These are phyloP conservation scores for Ibycter americanus DNA, from an alignment of 2,797 vertebrate genomes.

Conservation along the genomic window DNA sequence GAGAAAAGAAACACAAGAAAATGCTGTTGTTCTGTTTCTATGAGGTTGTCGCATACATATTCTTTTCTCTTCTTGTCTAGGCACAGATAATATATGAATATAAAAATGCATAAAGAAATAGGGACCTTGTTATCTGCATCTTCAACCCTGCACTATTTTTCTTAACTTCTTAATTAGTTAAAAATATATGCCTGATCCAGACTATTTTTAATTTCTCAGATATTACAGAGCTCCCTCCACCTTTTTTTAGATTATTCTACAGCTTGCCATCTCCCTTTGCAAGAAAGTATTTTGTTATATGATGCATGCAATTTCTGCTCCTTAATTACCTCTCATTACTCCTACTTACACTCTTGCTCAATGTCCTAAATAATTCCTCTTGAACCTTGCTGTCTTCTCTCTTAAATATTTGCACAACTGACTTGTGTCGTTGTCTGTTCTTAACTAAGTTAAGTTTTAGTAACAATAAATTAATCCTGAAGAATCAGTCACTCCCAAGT, in stretches of 20 bases:
- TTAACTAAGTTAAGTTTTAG: slow-evolving; percentile 15
- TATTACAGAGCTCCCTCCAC: background rate
- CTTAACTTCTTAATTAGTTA: background rate
- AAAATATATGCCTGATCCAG: background rate
- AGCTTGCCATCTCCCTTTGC: background rate
- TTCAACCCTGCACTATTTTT: background rate
- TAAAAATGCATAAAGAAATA: background rate
- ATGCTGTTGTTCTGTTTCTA: background rate
- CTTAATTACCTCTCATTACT: slow-evolving; percentile 21
- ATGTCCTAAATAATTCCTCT: background rate
- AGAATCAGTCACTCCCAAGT: slow-evolving; percentile 1
- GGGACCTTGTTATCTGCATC: background rate
- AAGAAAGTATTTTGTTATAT: background rate
- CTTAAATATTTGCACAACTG: slow-evolving; percentile 20
- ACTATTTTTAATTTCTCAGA: background rate
- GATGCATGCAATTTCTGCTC: background rate
- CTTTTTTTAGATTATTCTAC: background rate
- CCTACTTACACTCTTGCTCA: background rate
- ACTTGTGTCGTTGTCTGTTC: background rate
- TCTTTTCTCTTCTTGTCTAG: background rate
- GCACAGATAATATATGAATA: background rate
- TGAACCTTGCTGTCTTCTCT: background rate
- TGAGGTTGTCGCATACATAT: background rate
- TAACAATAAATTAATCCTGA: slow-evolving; percentile 1
- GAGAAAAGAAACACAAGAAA: background rate